Base-by-base conservation (phyloP, 2,113 vertebrate species). In the Corydoras maculifer region DNA sequence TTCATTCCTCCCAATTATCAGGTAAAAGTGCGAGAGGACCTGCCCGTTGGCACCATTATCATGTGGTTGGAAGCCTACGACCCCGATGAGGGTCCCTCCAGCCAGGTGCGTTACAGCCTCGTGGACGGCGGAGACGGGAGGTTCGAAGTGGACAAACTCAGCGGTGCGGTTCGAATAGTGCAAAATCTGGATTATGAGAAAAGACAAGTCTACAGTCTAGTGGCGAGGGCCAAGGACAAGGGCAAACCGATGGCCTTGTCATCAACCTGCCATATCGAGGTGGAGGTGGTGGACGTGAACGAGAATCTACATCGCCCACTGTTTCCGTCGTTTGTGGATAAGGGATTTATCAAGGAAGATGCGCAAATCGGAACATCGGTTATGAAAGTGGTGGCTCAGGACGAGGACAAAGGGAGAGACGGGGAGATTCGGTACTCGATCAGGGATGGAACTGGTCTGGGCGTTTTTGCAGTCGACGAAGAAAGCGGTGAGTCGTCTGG, bases 111-210 rank as follows among this genome's bases (percentile, higher is more conserved):
- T 7, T 99, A 96, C 81, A 95, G 92, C 73, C 92, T 98, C 14
- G 65, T 91, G 65, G 97, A 98, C 76, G 91, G 84, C 0, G 93
- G 93, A 25, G 94, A 97, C 3, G 91, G 94, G 29, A 87, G 86
- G 59, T 98, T 98, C 48, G 96, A 99, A 49, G 91, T 98, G 8
- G 97, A 99, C 83, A 98, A 97, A 80, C 84, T 97, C 50, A 98
- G 95, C 3, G 97, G 97, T 14, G 95, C 95, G 0, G 70, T 98
- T 62, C 91, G 96, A 25, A 88, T 99, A 25, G 80, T 93, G 53
- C 92, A 93, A 69, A 93, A 87, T 79, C 82, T 99, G 76, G 93
- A 99, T 87, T 98, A 94, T 61, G 97, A 99, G 84, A 93, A 91
- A 64, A 93, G 87, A 62, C 97, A 98, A 75, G 78, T 96, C 5